A percentile compares a stretch with the other conserved stretches of the same genome.
Evolutionary conservation across 2,888 invertebrate species (phyloP).

Genomic region (Aspidiotus destructor): DNA sequence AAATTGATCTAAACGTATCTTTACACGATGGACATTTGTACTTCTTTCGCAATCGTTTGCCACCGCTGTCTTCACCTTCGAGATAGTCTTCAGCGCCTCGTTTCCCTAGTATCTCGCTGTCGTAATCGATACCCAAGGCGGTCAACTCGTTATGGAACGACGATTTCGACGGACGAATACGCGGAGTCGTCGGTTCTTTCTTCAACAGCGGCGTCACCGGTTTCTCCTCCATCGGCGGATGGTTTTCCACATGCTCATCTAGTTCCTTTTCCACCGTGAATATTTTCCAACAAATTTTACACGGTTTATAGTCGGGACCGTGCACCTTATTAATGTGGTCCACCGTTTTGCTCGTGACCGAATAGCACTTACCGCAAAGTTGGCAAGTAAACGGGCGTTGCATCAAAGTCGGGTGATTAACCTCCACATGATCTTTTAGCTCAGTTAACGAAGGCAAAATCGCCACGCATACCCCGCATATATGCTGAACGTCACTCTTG

Average conservation of each 20-base stretch:
- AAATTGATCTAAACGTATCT: conserved; percentile 34
- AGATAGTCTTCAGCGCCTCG: conserved; percentile 3
- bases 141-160: conserved; percentile 3
- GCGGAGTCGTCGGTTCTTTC: conserved; percentile 4
- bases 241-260: conserved; percentile 45
- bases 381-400: conserved; percentile 48
- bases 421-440: conserved; percentile 48
- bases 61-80: background rate
- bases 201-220: conserved; percentile 16
- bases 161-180: background rate
- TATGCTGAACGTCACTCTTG: conserved; percentile 48
- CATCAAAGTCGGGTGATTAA: conserved; percentile 46
- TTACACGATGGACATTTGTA: conserved; percentile 35
- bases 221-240: conserved; percentile 36
- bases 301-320: conserved; percentile 49
- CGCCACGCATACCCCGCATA: conserved; percentile 51
- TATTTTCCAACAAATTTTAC: conserved; percentile 52
- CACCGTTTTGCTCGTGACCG: conserved; percentile 51
- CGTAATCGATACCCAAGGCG: conserved; percentile 8
- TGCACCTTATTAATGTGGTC: conserved; percentile 53
- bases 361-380: conserved; percentile 52
- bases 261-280: conserved; percentile 48
- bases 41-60: conserved; percentile 35
- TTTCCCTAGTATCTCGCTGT: background rate
- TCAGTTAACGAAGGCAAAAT: conserved; percentile 49